Base-by-base conservation (phyloP, 2,113 vertebrate species). In the Orthonyx spaldingii region DNA sequence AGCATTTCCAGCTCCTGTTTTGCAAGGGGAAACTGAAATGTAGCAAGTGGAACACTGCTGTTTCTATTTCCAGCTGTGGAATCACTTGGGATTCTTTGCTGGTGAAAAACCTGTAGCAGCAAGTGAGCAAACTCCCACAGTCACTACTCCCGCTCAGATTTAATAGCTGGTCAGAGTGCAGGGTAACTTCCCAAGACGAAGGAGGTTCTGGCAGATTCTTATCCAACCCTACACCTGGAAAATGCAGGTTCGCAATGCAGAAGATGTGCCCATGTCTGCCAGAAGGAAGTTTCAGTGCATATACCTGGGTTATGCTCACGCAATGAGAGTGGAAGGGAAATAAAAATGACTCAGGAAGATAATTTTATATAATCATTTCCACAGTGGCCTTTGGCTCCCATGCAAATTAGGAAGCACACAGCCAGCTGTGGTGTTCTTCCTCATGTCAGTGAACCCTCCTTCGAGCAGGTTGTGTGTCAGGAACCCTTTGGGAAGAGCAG, bases 321-420 rank as follows among this genome's bases (percentile, higher is more conserved):
- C 87, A 79, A 95, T 50, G 57, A 78, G 81, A 89, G 86, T 64
- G 66, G 89, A 92, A 78, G 35, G 76, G 87, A 90, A 88, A 80
- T 79, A 60, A 88, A 89, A 94, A 74, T 96, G 68, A 98, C 94
- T 97, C 95, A 96, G 71, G 66, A 82, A 93, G 74, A 92, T 80
- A 70, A 53, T 59, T 86, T 95, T 66, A 56, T 90, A 87, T 91
- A 94, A 92, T 94, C 85, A 94, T 94, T 97, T 97, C 96, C 94
- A 96, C 78, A 53, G 61, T 7, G 57, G 61, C 77, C 23, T 92
- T 95, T 92, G 69, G 16, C 78, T 95, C 50, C 52, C 78, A 64
- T 91, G 92, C 75, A 95, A 97, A 95, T 89, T 53, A 87, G 78
- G 77, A 92, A 72, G 68, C 41, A 75, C 44, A 39, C 33, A 37